Evolutionary conservation across 64 coral and sea anemone species (phyloP), one percentile per base, ranked within the genome.

Genomic region (Pocillopora verrucosa): DNA sequence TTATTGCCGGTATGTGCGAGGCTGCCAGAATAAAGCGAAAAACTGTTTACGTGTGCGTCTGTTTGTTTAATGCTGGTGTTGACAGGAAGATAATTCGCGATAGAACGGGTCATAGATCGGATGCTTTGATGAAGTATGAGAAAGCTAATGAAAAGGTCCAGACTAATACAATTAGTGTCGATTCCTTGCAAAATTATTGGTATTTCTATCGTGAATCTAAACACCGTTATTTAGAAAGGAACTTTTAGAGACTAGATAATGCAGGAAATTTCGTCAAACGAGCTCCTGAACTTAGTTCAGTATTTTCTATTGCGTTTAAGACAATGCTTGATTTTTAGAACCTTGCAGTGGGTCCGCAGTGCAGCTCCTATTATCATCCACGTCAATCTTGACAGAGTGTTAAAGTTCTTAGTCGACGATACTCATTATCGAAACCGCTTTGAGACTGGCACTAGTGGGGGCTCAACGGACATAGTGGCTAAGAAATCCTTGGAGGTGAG

Each of bases 371-470:
- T 90, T 20, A 90, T 83, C 9, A 84, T 90, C 56, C 89, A 90
- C 70, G 51, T 90, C 36, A 75, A 90, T 45, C 63, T 90, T 11
- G 56, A 90, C 17, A 61, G 37, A 75, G 68, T 73, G 26, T 74
- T 90, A 38, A 34, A 61, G 37, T 90, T 83, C 22, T 67, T 90
- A 61, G 89, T 90, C 4, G 24, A 59, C 5, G 89, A 90, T 35
- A 90, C 89, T 24, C 89, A 90, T 14, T 90, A 90, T 61, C 80
- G 89, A 16, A 90, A 90, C 58, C 79, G 78, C 38, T 90, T 90
- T 90, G 89, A 90, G 89, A 90, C 89, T 62, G 89, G 89, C 59
- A 90, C 89, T 58, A 90, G 89, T 34, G 89, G 89, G 62, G 89
- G 89, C 10, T 83, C 69, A 11, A n/a, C 73, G 69, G 70, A 90